These are phyloP conservation scores for Terebella lapidaria DNA, from an alignment of 2,888 invertebrate genomes.

Conservation along the genomic window DNA sequence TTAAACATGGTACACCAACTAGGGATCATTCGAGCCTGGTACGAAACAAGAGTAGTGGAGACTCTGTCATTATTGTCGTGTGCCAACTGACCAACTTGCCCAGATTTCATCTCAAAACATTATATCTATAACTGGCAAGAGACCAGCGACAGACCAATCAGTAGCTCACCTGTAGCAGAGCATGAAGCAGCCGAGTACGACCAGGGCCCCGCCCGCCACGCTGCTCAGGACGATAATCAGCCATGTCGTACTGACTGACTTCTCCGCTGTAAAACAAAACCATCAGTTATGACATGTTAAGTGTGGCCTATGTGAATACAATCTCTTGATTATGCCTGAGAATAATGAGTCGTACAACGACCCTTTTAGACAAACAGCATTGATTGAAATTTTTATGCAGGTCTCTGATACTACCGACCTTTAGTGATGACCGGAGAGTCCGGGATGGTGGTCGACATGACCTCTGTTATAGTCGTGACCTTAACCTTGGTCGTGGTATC, in stretches of 20 bases:
- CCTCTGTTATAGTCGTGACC: neutral
- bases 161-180: slow-evolving; percentile 51
- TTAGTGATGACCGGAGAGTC: neutral
- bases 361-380: too few relatives aligned
- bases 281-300: neutral
- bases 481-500: neutral
- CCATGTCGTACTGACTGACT: slow-evolving; percentile 28
- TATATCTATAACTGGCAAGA: too few relatives aligned
- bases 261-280: neutral
- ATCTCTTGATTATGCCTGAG: too few relatives aligned
- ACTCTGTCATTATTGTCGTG: too few relatives aligned
- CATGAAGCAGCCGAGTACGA: slow-evolving; percentile 51
- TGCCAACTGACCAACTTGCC: too few relatives aligned
- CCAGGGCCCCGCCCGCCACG: slow-evolving; percentile 50
- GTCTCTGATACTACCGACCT: neutral
- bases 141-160: too few relatives aligned
- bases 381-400: neutral
- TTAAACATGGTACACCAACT: too few relatives aligned
- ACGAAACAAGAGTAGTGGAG: too few relatives aligned
- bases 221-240: slow-evolving; percentile 52
- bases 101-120: too few relatives aligned
- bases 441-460: neutral
- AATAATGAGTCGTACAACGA: too few relatives aligned
- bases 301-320: too few relatives aligned
- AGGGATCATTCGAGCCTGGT: too few relatives aligned